Percentiles rank a stretch among this genome's conserved stretches.
Evolutionary conservation across 2,797 vertebrate genomes (phyloP).

Genomic region (Diceros bicornis): DNA sequence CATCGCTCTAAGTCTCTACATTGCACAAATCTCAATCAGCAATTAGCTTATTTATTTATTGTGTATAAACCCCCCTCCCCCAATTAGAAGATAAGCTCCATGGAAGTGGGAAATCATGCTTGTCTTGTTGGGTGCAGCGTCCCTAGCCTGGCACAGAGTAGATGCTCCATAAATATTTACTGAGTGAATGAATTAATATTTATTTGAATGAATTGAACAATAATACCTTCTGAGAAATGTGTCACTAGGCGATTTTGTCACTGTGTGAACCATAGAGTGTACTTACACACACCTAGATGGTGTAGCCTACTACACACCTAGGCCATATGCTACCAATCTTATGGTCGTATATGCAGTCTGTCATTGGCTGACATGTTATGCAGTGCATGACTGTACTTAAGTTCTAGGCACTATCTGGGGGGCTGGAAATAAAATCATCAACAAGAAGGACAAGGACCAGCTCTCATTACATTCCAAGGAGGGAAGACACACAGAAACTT

Average conservation of each 20-base stretch:
- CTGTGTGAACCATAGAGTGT: too few relatives aligned
- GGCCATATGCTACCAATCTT: too few relatives aligned
- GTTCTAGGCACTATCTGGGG: background rate
- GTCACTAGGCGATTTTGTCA: too few relatives aligned
- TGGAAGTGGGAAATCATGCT: background rate
- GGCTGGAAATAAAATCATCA: background rate
- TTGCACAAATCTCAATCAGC: background rate
- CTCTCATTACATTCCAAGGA: background rate
- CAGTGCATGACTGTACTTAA: background rate
- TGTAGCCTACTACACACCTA: too few relatives aligned
- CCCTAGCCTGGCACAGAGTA: background rate
- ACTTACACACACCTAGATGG: too few relatives aligned
- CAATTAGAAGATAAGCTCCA: background rate
- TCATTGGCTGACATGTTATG: too few relatives aligned
- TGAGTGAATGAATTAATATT: background rate
- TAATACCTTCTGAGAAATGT: background rate
- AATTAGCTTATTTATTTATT: background rate
- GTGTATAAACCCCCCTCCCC: background rate
- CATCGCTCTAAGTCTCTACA: background rate
- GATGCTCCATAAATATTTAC: background rate
- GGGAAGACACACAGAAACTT: background rate
- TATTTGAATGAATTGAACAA: conserved; percentile 44
- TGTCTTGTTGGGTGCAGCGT: background rate
- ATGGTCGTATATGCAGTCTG: too few relatives aligned
- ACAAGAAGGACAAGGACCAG: background rate